Conservation (phyloP, 2,888 invertebrate genomes). For the Acanthococcus lagerstroemiae region DNA sequence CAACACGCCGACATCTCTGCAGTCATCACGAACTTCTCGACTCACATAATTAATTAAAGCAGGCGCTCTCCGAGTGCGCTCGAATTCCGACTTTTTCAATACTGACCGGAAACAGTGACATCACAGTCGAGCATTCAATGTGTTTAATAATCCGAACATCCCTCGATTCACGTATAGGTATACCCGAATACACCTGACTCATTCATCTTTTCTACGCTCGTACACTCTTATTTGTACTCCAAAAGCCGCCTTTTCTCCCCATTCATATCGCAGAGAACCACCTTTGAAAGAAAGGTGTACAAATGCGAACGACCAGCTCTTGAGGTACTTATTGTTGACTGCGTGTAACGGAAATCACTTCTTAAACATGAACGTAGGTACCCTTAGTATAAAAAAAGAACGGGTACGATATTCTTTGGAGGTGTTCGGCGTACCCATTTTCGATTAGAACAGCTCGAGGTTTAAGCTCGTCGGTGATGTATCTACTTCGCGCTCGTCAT, state of each 20-base stretch:
- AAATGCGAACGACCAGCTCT: background rate
- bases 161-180: background rate
- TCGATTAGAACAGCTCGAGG: no score
- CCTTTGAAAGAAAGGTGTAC: background rate
- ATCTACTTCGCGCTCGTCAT: no score
- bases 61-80: no score
- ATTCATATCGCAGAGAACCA: background rate
- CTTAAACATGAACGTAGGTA: background rate
- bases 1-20: no score
- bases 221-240: background rate
- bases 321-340: background rate
- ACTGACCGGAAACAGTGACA: conserved; percentile 24
- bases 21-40: no score
- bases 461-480: no score
- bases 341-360: background rate
- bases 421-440: no score
- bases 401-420: no score
- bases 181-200: conserved; percentile 20
- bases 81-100: no score
- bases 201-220: conserved; percentile 18
- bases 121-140: conserved; percentile 8
- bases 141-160: conserved; percentile 27
- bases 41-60: no score
- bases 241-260: conserved; percentile 23
- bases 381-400: background rate